phyloP scores from a whole-genome alignment of 1,140 invertebrate species.

The Stenopsyche tienmushanensis region DNA sequence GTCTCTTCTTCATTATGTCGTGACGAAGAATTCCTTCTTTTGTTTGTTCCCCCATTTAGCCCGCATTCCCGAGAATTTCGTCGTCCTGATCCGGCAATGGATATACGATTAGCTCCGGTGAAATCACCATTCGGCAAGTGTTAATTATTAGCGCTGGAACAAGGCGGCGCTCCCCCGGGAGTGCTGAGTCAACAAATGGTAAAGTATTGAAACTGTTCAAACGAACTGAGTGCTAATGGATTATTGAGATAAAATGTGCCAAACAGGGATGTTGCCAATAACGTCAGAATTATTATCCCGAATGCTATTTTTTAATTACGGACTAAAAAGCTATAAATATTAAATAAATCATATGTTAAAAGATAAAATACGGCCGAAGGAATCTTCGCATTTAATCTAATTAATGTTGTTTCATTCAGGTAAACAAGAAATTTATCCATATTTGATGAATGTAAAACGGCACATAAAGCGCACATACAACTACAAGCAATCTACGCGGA shows the following conservation, averaged over 20 bases:
- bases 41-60: not conserved
- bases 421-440: not conserved
- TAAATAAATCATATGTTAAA: no score
- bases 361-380: not conserved
- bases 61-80: no score
- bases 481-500: not conserved
- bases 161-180: slow-evolving; percentile 8
- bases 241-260: not conserved
- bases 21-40: no score
- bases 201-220: slow-evolving; percentile 6
- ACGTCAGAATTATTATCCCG: no score
- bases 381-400: not conserved
- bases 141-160: slow-evolving; percentile 19
- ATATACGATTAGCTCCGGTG: not conserved
- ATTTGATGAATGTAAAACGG: not conserved
- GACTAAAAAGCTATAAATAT: no score
- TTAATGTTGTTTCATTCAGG: not conserved
- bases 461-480: not conserved
- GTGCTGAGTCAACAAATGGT: slow-evolving; percentile 26
- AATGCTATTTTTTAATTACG: no score
- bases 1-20: no score
- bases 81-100: not conserved
- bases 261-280: no score
- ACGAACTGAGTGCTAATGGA: slow-evolving; percentile 1
- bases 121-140: not conserved